A percentile compares a stretch with the other conserved stretches of the same genome.
Evolutionary conservation across 2,113 vertebrate species (phyloP).

Genomic region (Chionis minor): DNA sequence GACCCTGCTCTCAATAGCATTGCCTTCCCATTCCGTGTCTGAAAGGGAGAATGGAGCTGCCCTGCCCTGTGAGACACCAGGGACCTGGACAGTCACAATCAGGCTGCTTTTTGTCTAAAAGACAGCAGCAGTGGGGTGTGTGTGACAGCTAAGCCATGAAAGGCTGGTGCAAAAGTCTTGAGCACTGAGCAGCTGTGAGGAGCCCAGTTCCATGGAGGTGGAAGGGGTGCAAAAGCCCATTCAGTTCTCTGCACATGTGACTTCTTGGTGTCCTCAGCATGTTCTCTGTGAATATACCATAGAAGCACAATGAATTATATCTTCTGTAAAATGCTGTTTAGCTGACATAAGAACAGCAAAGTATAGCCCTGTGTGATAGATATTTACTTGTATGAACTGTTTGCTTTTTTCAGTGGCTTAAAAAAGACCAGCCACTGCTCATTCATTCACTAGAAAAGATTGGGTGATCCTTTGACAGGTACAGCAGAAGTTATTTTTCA

Average conservation of each 20-base stretch:
- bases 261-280: neutral
- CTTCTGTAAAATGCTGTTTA: neutral
- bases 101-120: neutral
- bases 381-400: neutral
- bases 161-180: neutral
- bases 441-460: slow-evolving; percentile 34
- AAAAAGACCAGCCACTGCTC: neutral
- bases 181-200: neutral
- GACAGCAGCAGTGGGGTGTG: neutral
- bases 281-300: neutral
- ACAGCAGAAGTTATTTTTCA: slow-evolving; percentile 63
- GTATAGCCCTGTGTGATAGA: neutral
- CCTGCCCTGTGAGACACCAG: neutral
- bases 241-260: neutral
- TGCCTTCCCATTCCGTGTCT: rapidly evolving
- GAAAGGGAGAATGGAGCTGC: rapidly evolving
- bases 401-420: slow-evolving; percentile 27
- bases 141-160: neutral
- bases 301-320: neutral
- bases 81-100: neutral
- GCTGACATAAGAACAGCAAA: neutral
- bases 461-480: slow-evolving; percentile 57
- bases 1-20: neutral
- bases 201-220: neutral
- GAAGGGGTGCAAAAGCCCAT: neutral